Percentiles rank a stretch among this genome's conserved stretches.
Evolutionary conservation across 1,140 invertebrate species (phyloP).

Genomic region (Sipha flava): DNA sequence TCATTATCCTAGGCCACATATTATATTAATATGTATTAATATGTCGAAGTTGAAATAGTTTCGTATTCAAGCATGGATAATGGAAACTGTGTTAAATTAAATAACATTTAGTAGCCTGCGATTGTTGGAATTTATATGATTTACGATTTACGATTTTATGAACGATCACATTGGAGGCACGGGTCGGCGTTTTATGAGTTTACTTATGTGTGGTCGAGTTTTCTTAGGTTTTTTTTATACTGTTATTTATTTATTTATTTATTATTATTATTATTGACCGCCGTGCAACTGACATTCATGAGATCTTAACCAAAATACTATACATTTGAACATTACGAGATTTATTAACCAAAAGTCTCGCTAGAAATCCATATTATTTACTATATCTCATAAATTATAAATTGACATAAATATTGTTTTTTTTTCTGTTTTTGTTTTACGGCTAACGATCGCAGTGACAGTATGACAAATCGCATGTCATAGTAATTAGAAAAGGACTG

Average conservation of each 20-base stretch:
- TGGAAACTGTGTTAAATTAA: not conserved
- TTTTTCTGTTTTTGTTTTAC: not conserved
- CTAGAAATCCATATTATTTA: not conserved
- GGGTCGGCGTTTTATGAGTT: not conserved
- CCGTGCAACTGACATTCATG: not conserved
- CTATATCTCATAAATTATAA: not conserved
- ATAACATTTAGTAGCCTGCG: not conserved
- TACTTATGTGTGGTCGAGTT: conserved; percentile 15
- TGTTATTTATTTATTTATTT: conserved; percentile 8
- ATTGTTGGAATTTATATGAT: conserved; percentile 13
- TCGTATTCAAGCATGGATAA: not conserved
- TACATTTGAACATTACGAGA: not conserved
- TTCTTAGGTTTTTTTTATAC: not conserved
- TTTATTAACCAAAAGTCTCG: not conserved
- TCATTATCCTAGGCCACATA: not conserved
- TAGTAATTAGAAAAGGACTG: not conserved
- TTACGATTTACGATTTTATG: conserved; percentile 16
- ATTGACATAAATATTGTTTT: not conserved
- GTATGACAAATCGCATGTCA: not conserved
- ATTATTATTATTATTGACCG: conserved; percentile 13
- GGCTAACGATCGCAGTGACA: not conserved
- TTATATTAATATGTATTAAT: not conserved
- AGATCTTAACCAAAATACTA: not conserved
- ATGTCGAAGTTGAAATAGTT: not conserved
- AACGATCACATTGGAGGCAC: not conserved